Conservation (phyloP, 2,113 vertebrate genomes). For the Stomatorhinus ivindoensis region DNA sequence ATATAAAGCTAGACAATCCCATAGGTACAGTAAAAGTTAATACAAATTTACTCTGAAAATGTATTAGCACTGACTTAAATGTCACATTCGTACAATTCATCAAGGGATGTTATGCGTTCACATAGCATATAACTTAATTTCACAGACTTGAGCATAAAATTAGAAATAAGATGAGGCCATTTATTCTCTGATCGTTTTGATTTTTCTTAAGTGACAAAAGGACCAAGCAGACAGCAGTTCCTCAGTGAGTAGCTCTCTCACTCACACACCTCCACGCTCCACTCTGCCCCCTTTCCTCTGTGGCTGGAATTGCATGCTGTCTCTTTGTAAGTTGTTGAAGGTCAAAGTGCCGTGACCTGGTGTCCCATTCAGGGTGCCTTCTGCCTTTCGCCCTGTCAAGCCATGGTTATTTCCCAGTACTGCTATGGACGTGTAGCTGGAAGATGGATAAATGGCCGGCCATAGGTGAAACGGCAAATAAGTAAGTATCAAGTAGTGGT, state of each 20-base stretch:
- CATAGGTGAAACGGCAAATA: background rate
- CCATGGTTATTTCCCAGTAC: background rate
- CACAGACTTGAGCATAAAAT: slow-evolving; percentile 1
- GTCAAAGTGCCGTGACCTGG: background rate
- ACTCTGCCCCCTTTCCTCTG: background rate
- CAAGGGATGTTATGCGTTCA: background rate
- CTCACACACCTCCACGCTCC: background rate
- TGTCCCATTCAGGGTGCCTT: background rate
- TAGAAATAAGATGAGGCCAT: background rate
- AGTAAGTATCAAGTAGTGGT: background rate
- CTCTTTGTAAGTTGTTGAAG: background rate
- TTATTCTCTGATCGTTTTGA: background rate
- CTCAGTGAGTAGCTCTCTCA: background rate
- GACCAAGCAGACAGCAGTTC: background rate
- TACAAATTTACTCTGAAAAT: background rate
- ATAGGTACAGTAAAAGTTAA: background rate
- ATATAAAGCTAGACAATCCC: background rate
- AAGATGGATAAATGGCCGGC: background rate
- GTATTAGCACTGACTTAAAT: background rate
- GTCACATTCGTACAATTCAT: background rate
- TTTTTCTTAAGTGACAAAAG: background rate
- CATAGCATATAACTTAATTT: background rate
- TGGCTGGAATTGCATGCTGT: background rate
- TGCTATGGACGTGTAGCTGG: background rate
- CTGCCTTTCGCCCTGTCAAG: background rate